Conservation (phyloP, 2,797 vertebrate species). For the Smutsia temminckii region DNA sequence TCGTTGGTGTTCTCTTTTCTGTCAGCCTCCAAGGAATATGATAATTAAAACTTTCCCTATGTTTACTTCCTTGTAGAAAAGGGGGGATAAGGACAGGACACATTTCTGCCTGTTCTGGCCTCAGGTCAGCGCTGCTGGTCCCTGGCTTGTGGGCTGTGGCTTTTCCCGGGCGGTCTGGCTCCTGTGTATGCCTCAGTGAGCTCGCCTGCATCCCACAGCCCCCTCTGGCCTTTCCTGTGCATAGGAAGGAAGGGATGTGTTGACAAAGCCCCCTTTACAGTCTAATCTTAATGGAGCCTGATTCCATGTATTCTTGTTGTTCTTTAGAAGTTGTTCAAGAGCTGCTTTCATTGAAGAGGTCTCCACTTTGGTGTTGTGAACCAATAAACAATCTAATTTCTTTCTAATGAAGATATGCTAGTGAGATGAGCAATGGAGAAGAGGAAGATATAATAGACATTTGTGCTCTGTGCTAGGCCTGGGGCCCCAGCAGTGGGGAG, state of each 20-base stretch:
- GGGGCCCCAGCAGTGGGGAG: not conserved
- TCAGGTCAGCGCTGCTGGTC: not conserved
- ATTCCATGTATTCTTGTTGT: not conserved
- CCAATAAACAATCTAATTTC: not conserved
- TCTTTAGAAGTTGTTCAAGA: constrained; percentile 31
- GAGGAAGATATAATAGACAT: not conserved
- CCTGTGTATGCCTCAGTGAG: not conserved
- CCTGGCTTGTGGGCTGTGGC: not conserved
- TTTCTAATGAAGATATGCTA: not conserved
- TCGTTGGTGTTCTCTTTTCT: not conserved
- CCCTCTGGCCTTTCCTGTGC: not conserved
- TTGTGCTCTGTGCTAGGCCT: not conserved
- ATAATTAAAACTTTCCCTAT: not conserved
- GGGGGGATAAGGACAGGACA: too few relatives aligned
- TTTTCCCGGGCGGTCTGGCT: not conserved
- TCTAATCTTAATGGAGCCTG: not conserved
- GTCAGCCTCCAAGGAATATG: not conserved
- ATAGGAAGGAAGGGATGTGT: not conserved
- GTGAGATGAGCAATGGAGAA: not conserved
- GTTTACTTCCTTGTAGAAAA: not conserved
- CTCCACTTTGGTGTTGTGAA: not conserved
- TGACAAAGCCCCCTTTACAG: not conserved
- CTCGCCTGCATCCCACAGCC: not conserved
- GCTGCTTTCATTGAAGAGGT: not conserved
- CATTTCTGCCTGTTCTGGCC: not conserved